Evolutionary conservation across 1,140 invertebrate genomes (phyloP).

Genomic region (Drosophila teissieri): DNA sequence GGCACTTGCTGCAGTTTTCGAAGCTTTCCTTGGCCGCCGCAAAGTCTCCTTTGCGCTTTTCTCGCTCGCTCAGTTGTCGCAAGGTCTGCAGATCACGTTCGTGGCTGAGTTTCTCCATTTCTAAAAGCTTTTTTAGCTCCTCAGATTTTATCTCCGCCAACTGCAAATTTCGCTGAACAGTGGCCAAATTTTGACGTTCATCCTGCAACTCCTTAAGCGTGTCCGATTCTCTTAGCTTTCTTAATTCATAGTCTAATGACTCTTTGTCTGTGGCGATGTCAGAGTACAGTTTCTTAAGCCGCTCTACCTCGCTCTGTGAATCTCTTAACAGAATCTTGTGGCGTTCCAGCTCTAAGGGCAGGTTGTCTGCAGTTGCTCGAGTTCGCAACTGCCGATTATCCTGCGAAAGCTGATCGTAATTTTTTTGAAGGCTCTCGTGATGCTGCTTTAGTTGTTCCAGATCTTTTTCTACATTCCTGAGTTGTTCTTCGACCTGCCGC

Average conservation of each 20-base stretch:
- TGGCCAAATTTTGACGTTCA: slow-evolving; percentile 59
- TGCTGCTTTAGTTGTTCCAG: slow-evolving; percentile 64
- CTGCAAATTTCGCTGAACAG: slow-evolving; percentile 59
- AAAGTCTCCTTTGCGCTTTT: slow-evolving; percentile 43
- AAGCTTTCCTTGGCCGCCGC: slow-evolving; percentile 53
- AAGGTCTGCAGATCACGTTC: slow-evolving; percentile 63
- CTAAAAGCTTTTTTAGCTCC: slow-evolving; percentile 72
- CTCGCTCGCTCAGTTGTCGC: slow-evolving; percentile 61
- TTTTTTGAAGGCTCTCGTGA: slow-evolving; percentile 48
- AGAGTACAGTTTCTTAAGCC: slow-evolving; percentile 76
- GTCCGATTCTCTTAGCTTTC: slow-evolving; percentile 61
- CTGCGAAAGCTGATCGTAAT: slow-evolving; percentile 52
- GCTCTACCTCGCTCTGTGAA: slow-evolving; percentile 73
- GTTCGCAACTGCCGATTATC: slow-evolving; percentile 61
- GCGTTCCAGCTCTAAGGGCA: slow-evolving; percentile 67
- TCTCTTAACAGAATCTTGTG: slow-evolving; percentile 76
- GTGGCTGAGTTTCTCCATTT: slow-evolving; percentile 62
- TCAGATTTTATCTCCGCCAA: slow-evolving; percentile 71
- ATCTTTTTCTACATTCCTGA: slow-evolving; percentile 50
- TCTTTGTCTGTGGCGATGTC: slow-evolving; percentile 78
- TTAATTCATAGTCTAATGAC: slow-evolving; percentile 61
- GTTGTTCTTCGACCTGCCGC: slow-evolving; percentile 35
- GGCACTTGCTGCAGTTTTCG: slow-evolving; percentile 70
- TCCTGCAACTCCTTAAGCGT: slow-evolving; percentile 66
- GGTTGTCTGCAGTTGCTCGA: slow-evolving; percentile 45